Percentiles rank a stretch among this genome's conserved stretches.
Conservation (phyloP, 2,113 vertebrate genomes). For the Nettapus auritus region DNA sequence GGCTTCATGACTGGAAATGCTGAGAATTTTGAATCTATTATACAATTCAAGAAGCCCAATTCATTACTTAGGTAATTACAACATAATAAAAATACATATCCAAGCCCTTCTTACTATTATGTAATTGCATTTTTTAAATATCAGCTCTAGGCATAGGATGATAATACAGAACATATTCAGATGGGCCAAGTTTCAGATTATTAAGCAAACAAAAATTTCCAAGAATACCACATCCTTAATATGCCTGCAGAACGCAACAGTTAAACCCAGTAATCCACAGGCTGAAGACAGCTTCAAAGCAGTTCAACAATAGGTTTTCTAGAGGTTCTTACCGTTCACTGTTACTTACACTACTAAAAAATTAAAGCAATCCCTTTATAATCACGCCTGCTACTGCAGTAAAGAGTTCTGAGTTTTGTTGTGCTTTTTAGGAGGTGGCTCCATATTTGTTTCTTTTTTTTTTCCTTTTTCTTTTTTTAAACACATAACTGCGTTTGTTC, state of each 20-base stretch:
- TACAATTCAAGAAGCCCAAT: constrained; percentile 54
- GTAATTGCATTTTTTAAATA: constrained; percentile 12
- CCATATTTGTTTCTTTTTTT: neutral
- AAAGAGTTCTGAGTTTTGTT: constrained; percentile 28
- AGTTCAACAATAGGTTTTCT: constrained; percentile 85
- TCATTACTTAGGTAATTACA: neutral
- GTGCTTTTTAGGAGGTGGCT: constrained; percentile 51
- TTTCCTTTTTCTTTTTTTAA: constrained; percentile 52
- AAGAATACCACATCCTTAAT: constrained; percentile 3
- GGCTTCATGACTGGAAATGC: constrained; percentile 11
- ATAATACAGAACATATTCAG: constrained; percentile 60
- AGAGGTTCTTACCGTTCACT: constrained; percentile 55
- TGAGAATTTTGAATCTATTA: constrained; percentile 18
- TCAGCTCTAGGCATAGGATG: constrained; percentile 10
- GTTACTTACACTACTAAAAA: constrained; percentile 57
- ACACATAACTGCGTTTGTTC: constrained; percentile 82
- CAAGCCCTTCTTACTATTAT: constrained; percentile 27
- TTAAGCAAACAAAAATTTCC: constrained; percentile 45
- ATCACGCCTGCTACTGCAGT: constrained; percentile 79
- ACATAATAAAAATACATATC: neutral
- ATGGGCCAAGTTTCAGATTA: constrained; percentile 63
- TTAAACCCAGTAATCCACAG: constrained; percentile 42
- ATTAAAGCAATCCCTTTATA: constrained; percentile 69
- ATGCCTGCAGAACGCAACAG: neutral
- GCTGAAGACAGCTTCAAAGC: constrained; percentile 74